phyloP scores from a whole-genome alignment of 2,113 vertebrate species.

The Cynoglossus semilaevis region DNA sequence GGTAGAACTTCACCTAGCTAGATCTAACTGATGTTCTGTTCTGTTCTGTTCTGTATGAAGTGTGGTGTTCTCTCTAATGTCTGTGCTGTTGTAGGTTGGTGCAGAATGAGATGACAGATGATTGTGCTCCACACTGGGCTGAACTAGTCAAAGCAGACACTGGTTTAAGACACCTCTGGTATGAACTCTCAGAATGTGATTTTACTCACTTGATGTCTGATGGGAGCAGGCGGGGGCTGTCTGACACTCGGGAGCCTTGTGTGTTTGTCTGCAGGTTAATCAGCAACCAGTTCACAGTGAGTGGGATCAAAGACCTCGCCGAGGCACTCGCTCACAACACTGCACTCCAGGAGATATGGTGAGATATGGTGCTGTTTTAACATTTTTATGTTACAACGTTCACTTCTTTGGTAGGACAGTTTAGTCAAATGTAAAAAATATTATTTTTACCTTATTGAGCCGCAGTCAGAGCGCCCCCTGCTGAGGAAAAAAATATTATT shows the following conservation, averaged over 20 bases:
- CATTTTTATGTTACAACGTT: background rate
- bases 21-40: background rate
- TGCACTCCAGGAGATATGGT: slow-evolving; percentile 74
- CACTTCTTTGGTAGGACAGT: background rate
- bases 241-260: background rate
- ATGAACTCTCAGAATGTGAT: slow-evolving; percentile 2
- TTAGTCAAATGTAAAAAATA: too few species aligned
- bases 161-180: slow-evolving; percentile 71
- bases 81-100: slow-evolving; percentile 66
- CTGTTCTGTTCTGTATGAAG: background rate
- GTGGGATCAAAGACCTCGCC: slow-evolving; percentile 49
- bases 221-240: background rate
- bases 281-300: slow-evolving; percentile 63
- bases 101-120: slow-evolving; percentile 72
- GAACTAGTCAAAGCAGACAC: slow-evolving; percentile 60
- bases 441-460: too few species aligned
- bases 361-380: slow-evolving; percentile 35
- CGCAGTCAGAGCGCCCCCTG: too few species aligned
- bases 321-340: slow-evolving; percentile 65
- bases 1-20: slow-evolving; percentile 67
- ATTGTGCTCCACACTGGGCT: slow-evolving; percentile 58
- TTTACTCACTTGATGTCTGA: background rate
- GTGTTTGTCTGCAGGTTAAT: slow-evolving; percentile 68
- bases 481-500: too few species aligned
- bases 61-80: background rate